Conservation (phyloP, 2,113 vertebrate genomes). For the Peromyscus polionotus region DNA sequence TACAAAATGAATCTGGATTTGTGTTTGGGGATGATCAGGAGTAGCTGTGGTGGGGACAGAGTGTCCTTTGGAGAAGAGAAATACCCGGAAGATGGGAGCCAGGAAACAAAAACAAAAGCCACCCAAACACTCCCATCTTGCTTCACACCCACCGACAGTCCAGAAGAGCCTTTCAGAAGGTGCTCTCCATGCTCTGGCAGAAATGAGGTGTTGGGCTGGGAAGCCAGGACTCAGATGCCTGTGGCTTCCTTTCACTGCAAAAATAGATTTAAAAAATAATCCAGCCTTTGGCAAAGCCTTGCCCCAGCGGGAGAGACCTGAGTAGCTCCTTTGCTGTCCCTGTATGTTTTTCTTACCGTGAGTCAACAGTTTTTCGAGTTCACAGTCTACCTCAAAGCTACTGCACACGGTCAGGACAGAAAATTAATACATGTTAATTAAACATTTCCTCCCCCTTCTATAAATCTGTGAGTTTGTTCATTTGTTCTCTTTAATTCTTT, state of each 20-base stretch:
- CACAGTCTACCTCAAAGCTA: slow-evolving; percentile 41
- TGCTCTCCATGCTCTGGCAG: slow-evolving; percentile 69
- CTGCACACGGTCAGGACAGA: slow-evolving; percentile 40
- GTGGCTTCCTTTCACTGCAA: slow-evolving; percentile 80
- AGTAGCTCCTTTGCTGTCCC: slow-evolving; percentile 46
- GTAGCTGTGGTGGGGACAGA: slow-evolving; percentile 68
- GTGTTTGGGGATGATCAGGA: slow-evolving; percentile 59
- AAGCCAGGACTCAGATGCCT: slow-evolving; percentile 76
- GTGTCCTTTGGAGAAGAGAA: slow-evolving; percentile 69
- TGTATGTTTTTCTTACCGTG: slow-evolving; percentile 15
- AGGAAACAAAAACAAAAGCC: slow-evolving; percentile 70
- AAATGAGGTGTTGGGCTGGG: slow-evolving; percentile 60
- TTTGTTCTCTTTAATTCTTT: slow-evolving; percentile 8
- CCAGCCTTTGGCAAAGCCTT: slow-evolving; percentile 66
- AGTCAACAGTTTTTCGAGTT: slow-evolving; percentile 32
- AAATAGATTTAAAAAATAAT: slow-evolving; percentile 83
- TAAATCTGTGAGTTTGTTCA: not conserved
- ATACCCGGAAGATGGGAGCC: slow-evolving; percentile 22
- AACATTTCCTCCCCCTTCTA: not conserved
- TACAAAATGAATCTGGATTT: slow-evolving; percentile 70
- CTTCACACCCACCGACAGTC: slow-evolving; percentile 43
- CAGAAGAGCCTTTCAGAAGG: slow-evolving; percentile 68
- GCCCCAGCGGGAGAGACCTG: slow-evolving; percentile 1
- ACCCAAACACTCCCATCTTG: slow-evolving; percentile 18
- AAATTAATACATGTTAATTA: slow-evolving; percentile 39